A percentile compares a stretch with the other conserved stretches of the same genome.
Evolutionary conservation across 2,113 vertebrate species (phyloP).

Genomic region (Pogonocichla stellata): DNA sequence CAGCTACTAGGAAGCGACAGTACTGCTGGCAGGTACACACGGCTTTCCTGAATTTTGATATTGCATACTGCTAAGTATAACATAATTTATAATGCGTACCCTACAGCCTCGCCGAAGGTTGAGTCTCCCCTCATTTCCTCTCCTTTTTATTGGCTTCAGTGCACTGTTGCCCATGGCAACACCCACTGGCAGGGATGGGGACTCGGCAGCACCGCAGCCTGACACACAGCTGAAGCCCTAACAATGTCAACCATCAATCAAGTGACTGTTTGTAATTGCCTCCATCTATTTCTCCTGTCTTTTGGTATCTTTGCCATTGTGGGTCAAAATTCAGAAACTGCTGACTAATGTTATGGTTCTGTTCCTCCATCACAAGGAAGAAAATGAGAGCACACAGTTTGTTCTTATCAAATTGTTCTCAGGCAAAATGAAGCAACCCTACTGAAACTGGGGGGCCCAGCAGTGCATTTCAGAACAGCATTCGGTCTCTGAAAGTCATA

Average conservation of each 20-base stretch:
- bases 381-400: background rate
- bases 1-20: background rate
- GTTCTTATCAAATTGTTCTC: conserved; percentile 27
- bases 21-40: background rate
- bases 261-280: conserved; percentile 78
- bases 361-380: conserved; percentile 34
- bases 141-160: conserved; percentile 76
- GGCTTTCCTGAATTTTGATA: conserved; percentile 46
- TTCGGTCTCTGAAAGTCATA: background rate
- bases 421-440: background rate
- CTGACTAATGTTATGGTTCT: conserved; percentile 75
- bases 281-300: conserved; percentile 82
- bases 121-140: conserved; percentile 72
- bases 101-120: conserved; percentile 69
- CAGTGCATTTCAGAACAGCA: background rate
- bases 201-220: conserved; percentile 68
- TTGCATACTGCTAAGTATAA: conserved; percentile 58
- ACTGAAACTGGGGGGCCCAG: background rate
- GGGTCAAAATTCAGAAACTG: conserved; percentile 77
- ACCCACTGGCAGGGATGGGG: conserved; percentile 67
- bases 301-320: conserved; percentile 70
- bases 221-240: conserved; percentile 72
- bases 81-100: conserved; percentile 73
- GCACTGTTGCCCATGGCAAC: conserved; percentile 81
- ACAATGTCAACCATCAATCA: conserved; percentile 84